phyloP scores from a whole-genome alignment of 2,113 vertebrate species.

The Sylvietta virens region DNA sequence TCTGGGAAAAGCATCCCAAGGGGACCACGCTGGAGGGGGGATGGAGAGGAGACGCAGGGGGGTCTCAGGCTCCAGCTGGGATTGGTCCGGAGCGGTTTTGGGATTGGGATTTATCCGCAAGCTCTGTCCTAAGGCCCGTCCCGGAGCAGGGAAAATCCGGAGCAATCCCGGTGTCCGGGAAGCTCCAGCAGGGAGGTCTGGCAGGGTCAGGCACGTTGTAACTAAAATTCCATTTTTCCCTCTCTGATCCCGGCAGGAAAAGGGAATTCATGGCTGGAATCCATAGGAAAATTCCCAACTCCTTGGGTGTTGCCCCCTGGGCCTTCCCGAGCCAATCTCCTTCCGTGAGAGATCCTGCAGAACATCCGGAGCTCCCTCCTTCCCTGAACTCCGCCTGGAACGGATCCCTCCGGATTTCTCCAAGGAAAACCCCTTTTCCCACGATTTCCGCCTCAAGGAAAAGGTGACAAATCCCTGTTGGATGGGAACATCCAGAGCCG shows the following conservation, averaged over 20 bases:
- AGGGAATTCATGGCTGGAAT: neutral
- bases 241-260: neutral
- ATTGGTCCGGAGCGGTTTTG: fast-evolving
- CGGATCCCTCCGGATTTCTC: fast-evolving
- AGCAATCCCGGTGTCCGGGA: neutral
- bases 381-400: neutral
- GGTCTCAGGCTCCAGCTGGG: neutral
- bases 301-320: fast-evolving
- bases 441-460: fast-evolving
- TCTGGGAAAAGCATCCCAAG: neutral
- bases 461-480: neutral
- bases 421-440: neutral
- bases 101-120: neutral
- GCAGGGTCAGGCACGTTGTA: neutral
- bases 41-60: neutral
- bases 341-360: fast-evolving
- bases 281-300: neutral
- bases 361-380: neutral
- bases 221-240: neutral
- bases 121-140: neutral
- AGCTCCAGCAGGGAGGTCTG: neutral
- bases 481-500: fast-evolving
- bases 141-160: fast-evolving
- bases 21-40: neutral
- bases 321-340: neutral